These are phyloP conservation scores for Tribolium madens DNA, from an alignment of 1,140 invertebrate genomes.

Conservation along the genomic window DNA sequence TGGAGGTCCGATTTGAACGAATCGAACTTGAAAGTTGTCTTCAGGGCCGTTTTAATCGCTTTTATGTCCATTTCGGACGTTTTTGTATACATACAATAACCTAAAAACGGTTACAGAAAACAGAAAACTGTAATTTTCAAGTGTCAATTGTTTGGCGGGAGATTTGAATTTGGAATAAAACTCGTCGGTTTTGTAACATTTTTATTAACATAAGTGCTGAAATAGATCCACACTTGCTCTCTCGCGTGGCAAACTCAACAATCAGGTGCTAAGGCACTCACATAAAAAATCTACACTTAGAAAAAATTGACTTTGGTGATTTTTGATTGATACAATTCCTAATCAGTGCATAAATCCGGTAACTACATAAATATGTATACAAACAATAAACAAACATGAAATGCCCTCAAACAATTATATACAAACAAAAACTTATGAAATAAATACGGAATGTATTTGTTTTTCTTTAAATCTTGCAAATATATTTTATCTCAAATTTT, in stretches of 20 bases:
- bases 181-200: not conserved
- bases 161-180: no score
- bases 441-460: slow-evolving; percentile 7
- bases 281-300: slow-evolving; percentile 47
- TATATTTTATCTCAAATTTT: not conserved
- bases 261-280: slow-evolving; percentile 54
- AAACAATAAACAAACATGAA: slow-evolving; percentile 25
- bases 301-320: slow-evolving; percentile 48
- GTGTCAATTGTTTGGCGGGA: no score
- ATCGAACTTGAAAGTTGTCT: no score
- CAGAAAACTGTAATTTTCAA: no score
- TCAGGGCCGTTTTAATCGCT: no score
- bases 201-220: slow-evolving; percentile 36
- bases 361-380: slow-evolving; percentile 36
- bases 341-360: slow-evolving; percentile 41
- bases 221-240: slow-evolving; percentile 6
- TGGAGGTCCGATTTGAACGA: slow-evolving; percentile 63
- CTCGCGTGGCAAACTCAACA: slow-evolving; percentile 42
- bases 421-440: not conserved
- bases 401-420: slow-evolving; percentile 34
- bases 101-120: no score
- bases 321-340: not conserved
- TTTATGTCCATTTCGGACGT: no score
- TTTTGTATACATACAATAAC: no score
- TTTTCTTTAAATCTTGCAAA: not conserved